Conservation (phyloP, 1,140 invertebrate species). For the Sycophaga agraensis region DNA sequence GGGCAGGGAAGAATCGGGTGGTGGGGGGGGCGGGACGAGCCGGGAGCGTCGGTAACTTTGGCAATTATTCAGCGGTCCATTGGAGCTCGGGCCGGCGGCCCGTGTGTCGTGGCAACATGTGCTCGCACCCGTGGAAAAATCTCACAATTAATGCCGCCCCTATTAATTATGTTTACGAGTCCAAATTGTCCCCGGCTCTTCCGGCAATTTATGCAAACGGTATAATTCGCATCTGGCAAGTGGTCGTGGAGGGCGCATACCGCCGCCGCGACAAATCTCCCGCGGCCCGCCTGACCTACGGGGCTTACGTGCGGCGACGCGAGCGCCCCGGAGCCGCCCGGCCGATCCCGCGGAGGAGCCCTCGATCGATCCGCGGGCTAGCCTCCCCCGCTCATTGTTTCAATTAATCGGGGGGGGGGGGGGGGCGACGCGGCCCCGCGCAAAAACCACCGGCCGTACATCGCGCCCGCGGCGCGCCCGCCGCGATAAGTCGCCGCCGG, state of each 20-base stretch:
- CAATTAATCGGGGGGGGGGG: too few species aligned
- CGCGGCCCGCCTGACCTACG: too few species aligned
- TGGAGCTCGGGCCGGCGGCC: constrained; percentile 55
- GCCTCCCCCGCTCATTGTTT: too few species aligned
- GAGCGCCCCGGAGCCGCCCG: too few species aligned
- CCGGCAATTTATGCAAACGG: constrained; percentile 43
- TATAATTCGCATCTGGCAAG: constrained; percentile 22
- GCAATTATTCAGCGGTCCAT: constrained; percentile 58
- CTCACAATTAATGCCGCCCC: constrained; percentile 52
- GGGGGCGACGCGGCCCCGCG: too few species aligned
- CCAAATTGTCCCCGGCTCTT: constrained; percentile 47
- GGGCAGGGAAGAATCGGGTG: too few species aligned
- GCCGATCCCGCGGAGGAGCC: too few species aligned
- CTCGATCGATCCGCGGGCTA: too few species aligned
- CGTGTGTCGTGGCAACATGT: constrained; percentile 52
- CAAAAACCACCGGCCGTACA: too few species aligned
- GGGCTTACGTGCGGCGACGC: too few species aligned
- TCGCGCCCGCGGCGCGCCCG: too few species aligned
- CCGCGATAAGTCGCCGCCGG: too few species aligned
- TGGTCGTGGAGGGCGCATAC: neutral
- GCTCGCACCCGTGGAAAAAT: constrained; percentile 50
- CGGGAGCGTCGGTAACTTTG: constrained; percentile 43
- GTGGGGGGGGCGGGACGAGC: neutral
- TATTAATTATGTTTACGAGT: constrained; percentile 59
- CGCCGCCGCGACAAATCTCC: neutral